Base-by-base conservation (phyloP, 2,888 invertebrate species). In the Tillus elongatus region DNA sequence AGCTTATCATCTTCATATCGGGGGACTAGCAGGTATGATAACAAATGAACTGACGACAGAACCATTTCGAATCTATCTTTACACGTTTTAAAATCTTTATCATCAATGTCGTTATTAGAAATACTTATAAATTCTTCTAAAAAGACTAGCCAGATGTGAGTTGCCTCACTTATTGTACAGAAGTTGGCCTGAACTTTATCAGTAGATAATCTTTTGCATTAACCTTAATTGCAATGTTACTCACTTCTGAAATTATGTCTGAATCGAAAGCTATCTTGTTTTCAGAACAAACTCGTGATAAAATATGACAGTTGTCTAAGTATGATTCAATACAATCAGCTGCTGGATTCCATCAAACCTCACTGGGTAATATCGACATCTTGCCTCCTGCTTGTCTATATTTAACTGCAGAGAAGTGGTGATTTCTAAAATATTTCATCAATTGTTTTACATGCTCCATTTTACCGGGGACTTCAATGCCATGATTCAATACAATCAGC, bases 191-290 rank as follows among this genome's bases (percentile, higher is more conserved):
- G n/a, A n/a, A n/a, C 14, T 30, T 13, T 13, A 3, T 30, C 13
- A 13, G 3, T 11, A 13, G 13, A 30, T 30, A 13, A 3, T 30
- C 30, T 30, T 3, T 12, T 12, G 30, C 4, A 3, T 30, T 30
- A 13, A 3, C 13, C 30, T 30, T 30, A n/a, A 30, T 13, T 13
- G 11, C 8, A n/a, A 13, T 13, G 11, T 30, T 30, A 3, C 11
- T 13, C 11, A 30, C 13, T 13, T 30, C 13, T n/a, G n/a, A n/a
- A 13, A 33, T 33, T 16, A 33, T 33, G 13, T 33, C 19, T 26
- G 10, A 15, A 33, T 33, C 33, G 13, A 33, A 12, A 16, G n/a
- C n/a, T 16, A 33, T 10, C 16, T 16, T 33, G 33, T 33, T 33
- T 10, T 33, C 13, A 12, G 33, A 33, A 13, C 33, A 33, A 15